Conservation (phyloP, 2,113 vertebrate genomes). For the Trogon surrucura region DNA sequence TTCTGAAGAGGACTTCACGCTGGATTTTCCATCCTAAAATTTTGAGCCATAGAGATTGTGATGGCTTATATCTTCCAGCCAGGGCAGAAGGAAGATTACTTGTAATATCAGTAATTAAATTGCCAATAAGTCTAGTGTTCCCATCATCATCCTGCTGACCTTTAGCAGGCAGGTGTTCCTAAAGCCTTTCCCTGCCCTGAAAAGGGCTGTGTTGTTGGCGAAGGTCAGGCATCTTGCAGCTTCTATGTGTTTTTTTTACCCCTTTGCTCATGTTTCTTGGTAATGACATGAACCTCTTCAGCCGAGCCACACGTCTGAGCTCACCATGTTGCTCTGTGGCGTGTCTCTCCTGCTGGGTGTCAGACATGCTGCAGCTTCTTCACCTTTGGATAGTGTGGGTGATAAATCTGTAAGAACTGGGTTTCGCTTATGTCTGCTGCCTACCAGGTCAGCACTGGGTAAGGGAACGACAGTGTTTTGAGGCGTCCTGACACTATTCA, state of each 20-base stretch:
- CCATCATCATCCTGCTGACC: not conserved
- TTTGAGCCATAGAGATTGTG: not conserved
- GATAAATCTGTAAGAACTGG: not conserved
- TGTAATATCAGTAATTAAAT: not conserved
- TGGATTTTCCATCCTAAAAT: not conserved
- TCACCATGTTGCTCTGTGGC: fast-evolving
- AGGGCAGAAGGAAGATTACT: not conserved
- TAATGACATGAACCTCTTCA: not conserved
- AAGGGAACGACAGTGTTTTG: not conserved
- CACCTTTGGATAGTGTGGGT: not conserved
- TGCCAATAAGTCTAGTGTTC: not conserved
- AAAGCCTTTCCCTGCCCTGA: not conserved
- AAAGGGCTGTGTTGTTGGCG: not conserved
- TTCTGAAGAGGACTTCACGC: not conserved
- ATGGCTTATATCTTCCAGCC: not conserved
- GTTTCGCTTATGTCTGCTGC: not conserved
- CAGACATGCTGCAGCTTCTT: not conserved
- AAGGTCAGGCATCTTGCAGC: not conserved
- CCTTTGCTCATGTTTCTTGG: not conserved
- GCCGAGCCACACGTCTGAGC: not conserved
- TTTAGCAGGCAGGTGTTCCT: not conserved
- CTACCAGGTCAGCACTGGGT: not conserved
- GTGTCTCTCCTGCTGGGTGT: not conserved
- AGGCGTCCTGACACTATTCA: not conserved
- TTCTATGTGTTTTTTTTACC: not conserved